Conservation (phyloP, 2,888 invertebrate genomes). For the Andrena bicolor region DNA sequence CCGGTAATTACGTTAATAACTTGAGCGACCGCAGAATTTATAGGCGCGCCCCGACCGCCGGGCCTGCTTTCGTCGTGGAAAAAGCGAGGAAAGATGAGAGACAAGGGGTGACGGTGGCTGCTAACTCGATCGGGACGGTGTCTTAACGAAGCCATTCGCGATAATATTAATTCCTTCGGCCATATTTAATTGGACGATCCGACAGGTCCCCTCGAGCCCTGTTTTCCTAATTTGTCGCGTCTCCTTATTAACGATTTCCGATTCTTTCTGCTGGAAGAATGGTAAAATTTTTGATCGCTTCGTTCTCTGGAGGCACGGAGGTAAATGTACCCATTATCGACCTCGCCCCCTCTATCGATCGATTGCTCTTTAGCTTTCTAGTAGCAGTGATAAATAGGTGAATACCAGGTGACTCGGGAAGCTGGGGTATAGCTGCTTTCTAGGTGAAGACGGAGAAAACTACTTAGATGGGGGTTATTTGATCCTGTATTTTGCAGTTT, state of each 20-base stretch:
- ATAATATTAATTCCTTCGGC: constrained; percentile 36
- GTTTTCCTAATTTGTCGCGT: constrained; percentile 28
- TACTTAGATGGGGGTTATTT: too few relatives aligned
- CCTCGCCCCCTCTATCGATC: too few relatives aligned
- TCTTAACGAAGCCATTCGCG: constrained; percentile 45
- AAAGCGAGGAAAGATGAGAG: constrained; percentile 8
- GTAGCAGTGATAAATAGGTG: too few relatives aligned
- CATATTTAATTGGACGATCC: constrained; percentile 36
- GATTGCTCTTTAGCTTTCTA: too few relatives aligned
- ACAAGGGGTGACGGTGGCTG: background rate
- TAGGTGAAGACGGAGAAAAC: too few relatives aligned
- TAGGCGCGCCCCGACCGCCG: background rate
- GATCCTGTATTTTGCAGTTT: background rate
- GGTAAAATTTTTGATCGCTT: background rate
- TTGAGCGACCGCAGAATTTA: constrained; percentile 54
- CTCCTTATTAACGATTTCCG: constrained; percentile 28
- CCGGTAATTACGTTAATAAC: constrained; percentile 66
- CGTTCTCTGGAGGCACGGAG: background rate
- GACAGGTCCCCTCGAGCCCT: background rate
- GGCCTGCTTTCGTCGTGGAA: background rate
- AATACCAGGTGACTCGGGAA: too few relatives aligned
- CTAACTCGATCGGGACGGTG: constrained; percentile 28
- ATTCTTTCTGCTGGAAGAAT: background rate
- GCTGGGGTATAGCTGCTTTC: too few relatives aligned
- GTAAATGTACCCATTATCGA: too few relatives aligned